Conservation (phyloP, 2,797 vertebrate species). For the Diplodus sargus region DNA sequence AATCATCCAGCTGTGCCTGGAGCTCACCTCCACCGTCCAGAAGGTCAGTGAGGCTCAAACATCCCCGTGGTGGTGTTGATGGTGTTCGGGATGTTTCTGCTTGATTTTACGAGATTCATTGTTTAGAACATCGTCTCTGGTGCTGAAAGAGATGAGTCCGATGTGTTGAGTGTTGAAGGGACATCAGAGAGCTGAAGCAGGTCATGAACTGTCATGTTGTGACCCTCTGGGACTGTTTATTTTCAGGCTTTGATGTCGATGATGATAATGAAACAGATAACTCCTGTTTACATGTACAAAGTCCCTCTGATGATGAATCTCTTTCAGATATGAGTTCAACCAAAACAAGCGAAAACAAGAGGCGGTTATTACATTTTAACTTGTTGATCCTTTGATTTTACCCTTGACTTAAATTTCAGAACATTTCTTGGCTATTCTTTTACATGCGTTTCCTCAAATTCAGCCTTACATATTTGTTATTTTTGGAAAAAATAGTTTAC, state of each 20-base stretch:
- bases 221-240: conserved; percentile 9
- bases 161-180: background rate
- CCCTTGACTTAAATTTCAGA: no score
- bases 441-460: background rate
- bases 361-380: background rate
- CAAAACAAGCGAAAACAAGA: conserved; percentile 1
- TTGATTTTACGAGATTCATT: no score
- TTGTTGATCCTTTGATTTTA: background rate
- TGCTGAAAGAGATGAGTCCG: background rate
- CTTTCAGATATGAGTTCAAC: background rate
- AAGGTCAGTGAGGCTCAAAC: conserved; percentile 87
- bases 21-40: conserved; percentile 95
- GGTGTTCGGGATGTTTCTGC: background rate
- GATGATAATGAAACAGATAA: conserved; percentile 18
- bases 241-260: conserved; percentile 26
- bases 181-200: background rate
- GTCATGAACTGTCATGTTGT: conserved; percentile 14
- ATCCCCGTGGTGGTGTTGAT: background rate
- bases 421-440: background rate
- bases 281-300: conserved; percentile 24
- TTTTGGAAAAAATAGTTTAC: background rate
- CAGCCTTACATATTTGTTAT: background rate
- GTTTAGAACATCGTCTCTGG: background rate
- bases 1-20: conserved; percentile 97
- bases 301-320: conserved; percentile 14